Evolutionary conservation across 2,113 vertebrate genomes (phyloP).

Genomic region (Indicator indicator): DNA sequence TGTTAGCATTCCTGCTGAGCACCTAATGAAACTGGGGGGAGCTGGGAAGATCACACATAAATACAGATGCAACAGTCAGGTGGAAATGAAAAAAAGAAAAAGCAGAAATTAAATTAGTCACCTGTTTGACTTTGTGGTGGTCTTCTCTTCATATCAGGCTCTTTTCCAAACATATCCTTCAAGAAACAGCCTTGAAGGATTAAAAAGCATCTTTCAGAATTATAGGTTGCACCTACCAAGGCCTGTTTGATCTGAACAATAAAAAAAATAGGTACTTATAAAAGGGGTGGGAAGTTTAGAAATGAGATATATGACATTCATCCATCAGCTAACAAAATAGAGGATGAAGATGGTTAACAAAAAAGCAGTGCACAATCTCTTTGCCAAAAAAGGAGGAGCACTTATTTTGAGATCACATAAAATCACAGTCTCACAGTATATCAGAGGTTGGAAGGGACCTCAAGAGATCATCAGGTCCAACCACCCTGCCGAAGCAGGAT

Average conservation of each 20-base stretch:
- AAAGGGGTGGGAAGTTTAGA: neutral
- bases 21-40: neutral
- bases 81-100: neutral
- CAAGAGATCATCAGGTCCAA: no score
- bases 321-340: neutral
- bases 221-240: neutral
- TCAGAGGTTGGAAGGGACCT: no score
- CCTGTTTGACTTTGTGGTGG: slow-evolving; percentile 25
- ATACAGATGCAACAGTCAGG: neutral
- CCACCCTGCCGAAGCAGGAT: no score
- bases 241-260: neutral
- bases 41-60: neutral
- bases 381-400: neutral
- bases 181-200: neutral
- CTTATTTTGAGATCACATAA: neutral
- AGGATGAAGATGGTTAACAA: neutral
- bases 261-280: no score
- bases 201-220: neutral
- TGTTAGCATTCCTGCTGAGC: neutral
- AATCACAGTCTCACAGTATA: neutral
- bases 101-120: slow-evolving; percentile 10
- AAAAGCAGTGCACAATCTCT: neutral
- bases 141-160: neutral
- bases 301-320: neutral
- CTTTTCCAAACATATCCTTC: neutral